phyloP scores from a whole-genome alignment of 2,888 invertebrate species.

The Uropetala carovei region DNA sequence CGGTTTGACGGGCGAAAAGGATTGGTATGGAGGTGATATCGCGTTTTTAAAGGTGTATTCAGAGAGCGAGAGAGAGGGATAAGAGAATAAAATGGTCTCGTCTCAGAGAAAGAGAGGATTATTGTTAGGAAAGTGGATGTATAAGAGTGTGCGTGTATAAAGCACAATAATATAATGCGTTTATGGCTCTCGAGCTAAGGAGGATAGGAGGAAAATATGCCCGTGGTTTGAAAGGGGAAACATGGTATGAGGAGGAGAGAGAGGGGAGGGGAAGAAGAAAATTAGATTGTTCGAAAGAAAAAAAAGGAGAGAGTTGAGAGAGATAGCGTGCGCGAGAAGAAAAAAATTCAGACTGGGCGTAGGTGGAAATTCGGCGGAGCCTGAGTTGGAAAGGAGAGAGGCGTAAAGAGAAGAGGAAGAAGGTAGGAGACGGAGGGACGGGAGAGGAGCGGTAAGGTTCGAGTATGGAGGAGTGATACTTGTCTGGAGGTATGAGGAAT shows the following conservation, averaged over 20 bases:
- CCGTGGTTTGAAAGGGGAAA: background rate
- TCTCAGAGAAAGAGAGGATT: background rate
- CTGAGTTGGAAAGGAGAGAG: background rate
- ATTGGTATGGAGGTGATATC: too few species aligned
- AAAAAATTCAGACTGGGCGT: background rate
- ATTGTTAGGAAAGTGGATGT: background rate
- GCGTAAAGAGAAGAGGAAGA: too few species aligned
- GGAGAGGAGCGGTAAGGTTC: background rate
- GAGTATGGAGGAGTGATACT: background rate
- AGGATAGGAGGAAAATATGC: background rate
- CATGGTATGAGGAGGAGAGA: background rate
- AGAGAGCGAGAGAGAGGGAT: background rate
- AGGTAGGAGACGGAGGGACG: background rate
- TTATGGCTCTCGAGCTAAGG: background rate
- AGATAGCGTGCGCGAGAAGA: background rate
- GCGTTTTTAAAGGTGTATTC: too few species aligned
- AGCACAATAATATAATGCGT: background rate
- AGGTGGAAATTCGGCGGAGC: background rate
- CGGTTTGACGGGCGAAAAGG: background rate
- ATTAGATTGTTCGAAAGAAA: background rate
- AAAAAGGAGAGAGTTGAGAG: background rate
- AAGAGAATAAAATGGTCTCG: background rate
- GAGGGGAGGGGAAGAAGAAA: background rate
- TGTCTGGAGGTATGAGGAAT: constrained; percentile 25
- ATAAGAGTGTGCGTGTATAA: background rate